Evolutionary conservation across 2,888 invertebrate genomes (phyloP).

Genomic region (Melanophora roralis): DNA sequence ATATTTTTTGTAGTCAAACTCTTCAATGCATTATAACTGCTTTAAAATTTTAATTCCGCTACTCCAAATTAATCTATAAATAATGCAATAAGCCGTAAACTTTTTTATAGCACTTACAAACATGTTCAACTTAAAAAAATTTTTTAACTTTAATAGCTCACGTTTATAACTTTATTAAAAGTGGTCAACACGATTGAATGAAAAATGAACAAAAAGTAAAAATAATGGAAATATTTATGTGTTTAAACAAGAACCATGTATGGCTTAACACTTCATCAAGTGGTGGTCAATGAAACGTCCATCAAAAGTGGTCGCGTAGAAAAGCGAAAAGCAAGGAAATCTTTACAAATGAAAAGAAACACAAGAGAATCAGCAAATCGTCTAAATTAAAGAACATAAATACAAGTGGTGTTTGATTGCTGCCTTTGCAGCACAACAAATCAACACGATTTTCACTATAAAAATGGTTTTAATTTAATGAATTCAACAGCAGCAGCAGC

Average conservation of each 20-base stretch:
- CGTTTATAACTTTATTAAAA: conserved; percentile 52
- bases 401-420: conserved; percentile 28
- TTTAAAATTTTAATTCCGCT: background rate
- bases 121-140: conserved; percentile 1
- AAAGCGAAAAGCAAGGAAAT: conserved; percentile 52
- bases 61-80: background rate
- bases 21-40: too few relatives aligned
- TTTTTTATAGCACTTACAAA: conserved; percentile 13
- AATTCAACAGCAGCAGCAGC: background rate
- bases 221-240: conserved; percentile 14
- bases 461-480: conserved; percentile 44
- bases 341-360: conserved; percentile 34
- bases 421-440: conserved; percentile 28
- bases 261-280: conserved; percentile 74
- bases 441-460: conserved; percentile 48
- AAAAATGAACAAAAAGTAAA: background rate
- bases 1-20: too few relatives aligned
- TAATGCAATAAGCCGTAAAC: background rate
- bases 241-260: conserved; percentile 60
- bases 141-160: conserved; percentile 42
- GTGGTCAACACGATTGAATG: conserved; percentile 29
- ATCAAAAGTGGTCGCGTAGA: conserved; percentile 60
- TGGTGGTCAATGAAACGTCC: conserved; percentile 65
- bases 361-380: conserved; percentile 9
- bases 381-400: conserved; percentile 17